Evolutionary conservation across 2,888 invertebrate genomes (phyloP), one percentile per base, ranked within the genome.

Genomic region (Patella depressa): DNA sequence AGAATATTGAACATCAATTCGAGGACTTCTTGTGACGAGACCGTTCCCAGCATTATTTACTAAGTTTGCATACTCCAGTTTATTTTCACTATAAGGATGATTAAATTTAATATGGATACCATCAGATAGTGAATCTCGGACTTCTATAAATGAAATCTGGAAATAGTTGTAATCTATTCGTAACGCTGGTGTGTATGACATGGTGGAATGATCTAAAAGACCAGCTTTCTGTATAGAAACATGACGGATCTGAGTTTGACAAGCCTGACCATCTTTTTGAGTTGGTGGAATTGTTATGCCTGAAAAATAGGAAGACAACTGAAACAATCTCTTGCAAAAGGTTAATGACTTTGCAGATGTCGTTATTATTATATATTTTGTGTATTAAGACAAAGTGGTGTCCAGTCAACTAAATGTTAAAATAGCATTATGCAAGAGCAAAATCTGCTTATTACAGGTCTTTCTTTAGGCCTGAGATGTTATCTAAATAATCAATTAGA

Each of bases 101-200:
- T 98, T 97, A 92, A 98, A 98, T 79, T 98, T 93, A 69, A 99
- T 94, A 54, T 98, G 98, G 53, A 99, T 93, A 0, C 99, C 99
- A 89, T 98, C 97, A 86, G 97, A 96, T 75, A 96, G 94, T 90
- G 98, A 98, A 88, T 97, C 95, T 0, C 94, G 93, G 24, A 99
- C 93, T 85, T 94, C 94, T 3, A 93, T 75, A 19, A 84, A 83
- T 0, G 87, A 86, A 24, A 90, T 88, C 9, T 91, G 91, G 87
- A 94, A 93, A 81, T 93, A 92, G 85, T 93, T 93, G 91, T 94
- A 93, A 87, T 94, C 94, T 76, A 94, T 95, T 92, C 91, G 90
- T 2, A 93, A 86, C 0, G 92, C 93, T 1, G 93, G 90, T 3
- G 89, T 87, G 83, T 92, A 92, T 14, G 85, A 80, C 91, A 96